Percentiles rank a stretch among this genome's conserved stretches.
Conservation (phyloP, 2,797 vertebrate species). For the Salmo trutta region DNA sequence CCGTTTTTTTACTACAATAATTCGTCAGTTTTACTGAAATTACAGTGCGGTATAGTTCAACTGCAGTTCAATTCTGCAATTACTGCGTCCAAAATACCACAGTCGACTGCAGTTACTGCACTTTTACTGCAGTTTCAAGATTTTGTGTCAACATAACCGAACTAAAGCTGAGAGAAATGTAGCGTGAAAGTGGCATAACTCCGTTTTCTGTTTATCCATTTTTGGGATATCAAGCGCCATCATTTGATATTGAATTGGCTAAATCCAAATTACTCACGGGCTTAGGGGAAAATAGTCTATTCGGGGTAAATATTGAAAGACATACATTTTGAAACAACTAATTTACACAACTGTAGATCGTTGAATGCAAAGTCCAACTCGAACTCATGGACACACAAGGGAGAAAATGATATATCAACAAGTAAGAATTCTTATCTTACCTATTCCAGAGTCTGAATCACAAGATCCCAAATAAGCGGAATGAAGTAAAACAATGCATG, state of each 20-base stretch:
- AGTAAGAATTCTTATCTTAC: constrained; percentile 52
- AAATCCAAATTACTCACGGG: background rate
- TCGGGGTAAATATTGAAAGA: background rate
- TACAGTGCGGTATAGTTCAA: too few species aligned
- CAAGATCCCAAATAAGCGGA: constrained; percentile 34
- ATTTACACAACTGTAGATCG: background rate
- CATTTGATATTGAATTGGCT: background rate
- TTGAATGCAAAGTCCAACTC: background rate
- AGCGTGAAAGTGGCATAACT: background rate
- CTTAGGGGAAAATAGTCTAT: background rate
- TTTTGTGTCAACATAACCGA: background rate
- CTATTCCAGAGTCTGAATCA: constrained; percentile 27
- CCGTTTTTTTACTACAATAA: too few species aligned
- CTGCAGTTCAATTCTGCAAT: too few species aligned
- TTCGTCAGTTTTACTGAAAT: too few species aligned
- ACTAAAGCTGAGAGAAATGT: background rate
- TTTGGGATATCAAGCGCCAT: background rate
- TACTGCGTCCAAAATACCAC: too few species aligned
- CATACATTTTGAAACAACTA: background rate
- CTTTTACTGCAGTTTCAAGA: too few species aligned
- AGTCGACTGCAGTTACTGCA: too few species aligned
- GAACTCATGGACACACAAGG: background rate
- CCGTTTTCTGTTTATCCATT: background rate
- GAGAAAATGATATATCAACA: background rate
- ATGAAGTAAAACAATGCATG: constrained; percentile 43